phyloP scores from a whole-genome alignment of 2,113 vertebrate genomes.

The Monarcha castaneiventris region DNA sequence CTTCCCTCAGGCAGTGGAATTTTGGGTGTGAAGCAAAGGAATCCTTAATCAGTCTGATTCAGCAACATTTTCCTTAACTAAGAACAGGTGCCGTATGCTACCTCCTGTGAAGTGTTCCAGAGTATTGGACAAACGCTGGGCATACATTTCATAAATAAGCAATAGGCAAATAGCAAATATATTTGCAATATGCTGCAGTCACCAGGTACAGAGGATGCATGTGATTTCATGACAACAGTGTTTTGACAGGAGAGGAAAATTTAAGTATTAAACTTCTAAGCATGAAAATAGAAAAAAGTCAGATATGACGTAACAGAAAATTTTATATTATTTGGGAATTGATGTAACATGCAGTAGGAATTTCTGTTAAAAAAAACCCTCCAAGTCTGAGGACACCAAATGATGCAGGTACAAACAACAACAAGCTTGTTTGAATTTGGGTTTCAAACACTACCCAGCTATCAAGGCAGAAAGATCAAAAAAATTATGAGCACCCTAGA shows the following conservation, averaged over 20 bases:
- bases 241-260: not conserved
- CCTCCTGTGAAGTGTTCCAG: not conserved
- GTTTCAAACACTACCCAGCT: not conserved
- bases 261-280: not conserved
- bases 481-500: not conserved
- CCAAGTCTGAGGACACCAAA: not conserved
- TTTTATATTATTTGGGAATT: not conserved
- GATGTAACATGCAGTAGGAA: not conserved
- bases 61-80: not conserved
- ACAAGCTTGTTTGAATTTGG: not conserved
- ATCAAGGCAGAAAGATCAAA: not conserved
- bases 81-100: not conserved
- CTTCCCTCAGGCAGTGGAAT: conserved; percentile 1
- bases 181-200: not conserved
- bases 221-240: not conserved
- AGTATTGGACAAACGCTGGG: not conserved
- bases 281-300: not conserved
- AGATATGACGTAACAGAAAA: not conserved
- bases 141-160: conserved; percentile 31
- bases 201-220: not conserved
- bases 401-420: not conserved
- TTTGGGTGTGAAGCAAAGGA: not conserved
- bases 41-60: not conserved
- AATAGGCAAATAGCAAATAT: not conserved
- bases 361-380: not conserved